Evolutionary conservation across 2,113 vertebrate species (phyloP).

Genomic region (Xyrauchen texanus): DNA sequence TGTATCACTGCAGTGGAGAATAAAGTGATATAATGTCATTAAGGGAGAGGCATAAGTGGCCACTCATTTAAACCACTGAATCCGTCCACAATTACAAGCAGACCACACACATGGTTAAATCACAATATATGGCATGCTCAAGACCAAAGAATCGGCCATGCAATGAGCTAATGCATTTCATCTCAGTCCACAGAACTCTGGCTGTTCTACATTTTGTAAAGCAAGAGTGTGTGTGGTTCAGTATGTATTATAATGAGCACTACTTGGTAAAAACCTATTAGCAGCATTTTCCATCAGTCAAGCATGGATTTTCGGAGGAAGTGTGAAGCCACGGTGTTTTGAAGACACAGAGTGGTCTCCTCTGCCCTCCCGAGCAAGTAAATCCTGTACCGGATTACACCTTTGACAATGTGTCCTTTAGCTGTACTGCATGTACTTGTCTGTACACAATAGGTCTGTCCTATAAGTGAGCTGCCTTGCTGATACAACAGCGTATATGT

Average conservation of each 20-base stretch:
- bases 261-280: slow-evolving; percentile 71
- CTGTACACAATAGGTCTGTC: neutral
- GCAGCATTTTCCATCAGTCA: slow-evolving; percentile 54
- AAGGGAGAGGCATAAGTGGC: slow-evolving; percentile 3
- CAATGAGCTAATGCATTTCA: slow-evolving; percentile 29
- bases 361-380: slow-evolving; percentile 51
- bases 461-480: no score
- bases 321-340: slow-evolving; percentile 48
- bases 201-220: slow-evolving; percentile 28
- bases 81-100: neutral
- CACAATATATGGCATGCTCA: slow-evolving; percentile 2
- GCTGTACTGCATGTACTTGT: neutral
- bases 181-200: slow-evolving; percentile 15
- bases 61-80: neutral
- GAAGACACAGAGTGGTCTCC: slow-evolving; percentile 47
- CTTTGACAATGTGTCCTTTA: neutral
- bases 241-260: slow-evolving; percentile 61
- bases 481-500: no score
- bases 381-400: slow-evolving; percentile 7
- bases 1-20: neutral
- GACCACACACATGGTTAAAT: slow-evolving; percentile 16
- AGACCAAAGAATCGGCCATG: neutral
- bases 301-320: slow-evolving; percentile 52
- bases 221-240: slow-evolving; percentile 45
- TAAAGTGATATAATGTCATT: slow-evolving; percentile 17